These are phyloP conservation scores for Leistus spinibarbis DNA, from an alignment of 2,888 invertebrate genomes.

Conservation along the genomic window DNA sequence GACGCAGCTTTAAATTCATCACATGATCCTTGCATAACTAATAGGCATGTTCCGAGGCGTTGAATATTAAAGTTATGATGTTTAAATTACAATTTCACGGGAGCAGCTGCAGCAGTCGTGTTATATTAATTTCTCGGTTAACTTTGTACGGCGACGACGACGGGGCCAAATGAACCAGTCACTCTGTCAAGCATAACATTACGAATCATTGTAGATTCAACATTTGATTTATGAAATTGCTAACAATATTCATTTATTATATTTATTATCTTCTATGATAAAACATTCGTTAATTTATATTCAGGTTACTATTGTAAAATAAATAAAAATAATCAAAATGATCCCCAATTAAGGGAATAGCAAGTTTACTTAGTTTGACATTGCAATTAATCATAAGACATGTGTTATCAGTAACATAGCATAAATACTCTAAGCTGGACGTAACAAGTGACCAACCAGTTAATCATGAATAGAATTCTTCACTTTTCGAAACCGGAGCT, in stretches of 20 bases:
- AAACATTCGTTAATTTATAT: too few relatives aligned
- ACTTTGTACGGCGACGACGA: background rate
- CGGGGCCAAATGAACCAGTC: conserved; percentile 18
- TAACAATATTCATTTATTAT: background rate
- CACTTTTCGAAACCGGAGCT: too few relatives aligned
- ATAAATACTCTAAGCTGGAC: too few relatives aligned
- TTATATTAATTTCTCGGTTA: conserved; percentile 13
- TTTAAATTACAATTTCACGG: conserved; percentile 41
- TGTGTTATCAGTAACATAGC: too few relatives aligned
- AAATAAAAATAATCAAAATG: too few relatives aligned
- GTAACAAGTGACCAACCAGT: too few relatives aligned
- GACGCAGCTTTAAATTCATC: background rate
- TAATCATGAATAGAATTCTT: too few relatives aligned
- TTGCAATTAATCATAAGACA: too few relatives aligned
- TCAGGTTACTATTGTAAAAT: too few relatives aligned
- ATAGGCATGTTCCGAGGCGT: conserved; percentile 21
- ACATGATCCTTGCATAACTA: conserved; percentile 11
- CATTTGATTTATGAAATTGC: background rate
- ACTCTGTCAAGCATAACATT: background rate
- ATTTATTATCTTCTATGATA: background rate
- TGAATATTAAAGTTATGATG: conserved; percentile 21
- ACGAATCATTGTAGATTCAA: background rate
- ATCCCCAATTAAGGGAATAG: too few relatives aligned
- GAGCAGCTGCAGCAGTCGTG: conserved; percentile 43
- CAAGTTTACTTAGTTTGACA: too few relatives aligned